Base-by-base conservation (phyloP, 2,888 invertebrate genomes). In the Cheilosia scutellata region DNA sequence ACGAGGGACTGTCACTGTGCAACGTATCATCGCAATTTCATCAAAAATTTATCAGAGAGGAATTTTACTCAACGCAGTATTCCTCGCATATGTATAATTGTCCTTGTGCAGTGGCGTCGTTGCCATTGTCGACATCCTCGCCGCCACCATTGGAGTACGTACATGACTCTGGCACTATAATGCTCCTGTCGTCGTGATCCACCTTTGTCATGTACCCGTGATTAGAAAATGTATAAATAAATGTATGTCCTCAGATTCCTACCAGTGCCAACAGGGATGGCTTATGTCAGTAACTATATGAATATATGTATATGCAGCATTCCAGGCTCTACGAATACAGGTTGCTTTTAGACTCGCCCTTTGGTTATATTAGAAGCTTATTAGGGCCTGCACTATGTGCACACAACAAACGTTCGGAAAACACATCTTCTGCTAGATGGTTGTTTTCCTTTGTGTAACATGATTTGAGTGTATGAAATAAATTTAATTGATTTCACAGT, bases 171-270 rank as follows among this genome's bases (percentile, higher is more conserved):
- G 51, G 25, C 70, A 71, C 49, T 65, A 65, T 79, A 58, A 79
- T 79, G 65, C 75, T 55, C 47, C 58, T 84, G 75, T 71, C 80
- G 80, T 20, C 25, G 47, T 80, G 84, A 84, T 84, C 84, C 75
- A 84, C 84, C 84, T 84, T 84, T 84, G 84, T 84, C 84, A 76
- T 84, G 84, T 84, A 47, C 55, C 51, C 55, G 58, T 84, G 84
- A 84, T 84, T 84, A 84, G 84, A 84, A 84, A 84, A 76, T 79
- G 65, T 65, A 80, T 65, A 71, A 62, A 80, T 65, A 75, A 76
- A 66, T 60, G 44, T 63, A 57, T 66, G 53, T 55, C 40, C 63
- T 47, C 29, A 25, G 57, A 71, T 49, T 44, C 44, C n/a, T 51
- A 51, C 51, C 57, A 40, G 37, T 42, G 5, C 7, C 31, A 44